phyloP scores from a whole-genome alignment of 2,113 vertebrate species.

The Phodopus roborovskii region DNA sequence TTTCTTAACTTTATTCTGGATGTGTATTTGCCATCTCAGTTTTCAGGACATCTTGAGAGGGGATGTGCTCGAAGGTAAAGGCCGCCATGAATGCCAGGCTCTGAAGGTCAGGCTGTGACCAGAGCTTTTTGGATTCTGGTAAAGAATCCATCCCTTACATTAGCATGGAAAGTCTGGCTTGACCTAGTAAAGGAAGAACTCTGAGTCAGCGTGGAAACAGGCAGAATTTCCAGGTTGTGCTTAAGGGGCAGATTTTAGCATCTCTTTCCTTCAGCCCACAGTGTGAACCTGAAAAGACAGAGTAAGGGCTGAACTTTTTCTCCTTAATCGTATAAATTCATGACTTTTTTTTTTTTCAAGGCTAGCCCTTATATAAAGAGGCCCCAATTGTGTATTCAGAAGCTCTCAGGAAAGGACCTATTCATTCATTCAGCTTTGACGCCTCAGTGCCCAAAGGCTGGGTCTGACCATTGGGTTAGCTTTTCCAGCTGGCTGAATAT shows the following conservation, averaged over 20 bases:
- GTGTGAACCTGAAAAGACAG: constrained; percentile 36
- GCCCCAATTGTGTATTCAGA: constrained; percentile 67
- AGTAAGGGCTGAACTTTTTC: constrained; percentile 18
- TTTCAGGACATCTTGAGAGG: constrained; percentile 2
- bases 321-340: constrained; percentile 61
- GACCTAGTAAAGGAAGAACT: constrained; percentile 78
- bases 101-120: neutral
- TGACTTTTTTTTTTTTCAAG: constrained; percentile 41
- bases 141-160: constrained; percentile 68
- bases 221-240: constrained; percentile 34
- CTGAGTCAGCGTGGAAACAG: constrained; percentile 40
- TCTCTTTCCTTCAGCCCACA: neutral
- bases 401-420: constrained; percentile 67
- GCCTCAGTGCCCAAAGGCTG: constrained; percentile 58
- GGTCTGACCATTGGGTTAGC: constrained; percentile 51
- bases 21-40: constrained; percentile 9
- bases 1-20: constrained; percentile 51
- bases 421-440: constrained; percentile 55
- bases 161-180: constrained; percentile 79
- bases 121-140: constrained; percentile 48
- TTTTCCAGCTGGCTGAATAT: constrained; percentile 67
- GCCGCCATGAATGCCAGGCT: constrained; percentile 3
- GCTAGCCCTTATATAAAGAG: constrained; percentile 63
- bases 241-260: constrained; percentile 19
- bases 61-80: constrained; percentile 1